These are phyloP conservation scores for Cantharis rustica DNA, from an alignment of 2,888 invertebrate genomes.

Conservation along the genomic window DNA sequence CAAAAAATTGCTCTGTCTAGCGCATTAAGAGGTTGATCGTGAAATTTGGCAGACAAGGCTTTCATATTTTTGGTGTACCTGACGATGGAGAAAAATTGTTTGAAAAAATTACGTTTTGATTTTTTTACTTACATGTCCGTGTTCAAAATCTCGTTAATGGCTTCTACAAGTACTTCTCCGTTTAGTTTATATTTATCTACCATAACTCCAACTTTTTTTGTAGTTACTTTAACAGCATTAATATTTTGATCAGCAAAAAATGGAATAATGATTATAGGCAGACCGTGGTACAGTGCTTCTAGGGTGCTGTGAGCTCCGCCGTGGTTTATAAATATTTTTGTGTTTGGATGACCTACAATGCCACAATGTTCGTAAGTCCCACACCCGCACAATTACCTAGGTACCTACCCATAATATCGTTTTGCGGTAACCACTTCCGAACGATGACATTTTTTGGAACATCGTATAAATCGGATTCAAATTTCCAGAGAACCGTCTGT, in stretches of 20 bases:
- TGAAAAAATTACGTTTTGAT: background rate
- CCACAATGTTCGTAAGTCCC: background rate
- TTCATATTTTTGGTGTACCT: slow-evolving; percentile 34
- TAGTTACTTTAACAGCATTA: slow-evolving; percentile 36
- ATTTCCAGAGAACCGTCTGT: slow-evolving; percentile 50
- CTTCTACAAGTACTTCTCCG: background rate
- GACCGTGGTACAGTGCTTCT: slow-evolving; percentile 39
- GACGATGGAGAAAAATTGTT: background rate
- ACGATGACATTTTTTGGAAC: slow-evolving; percentile 49
- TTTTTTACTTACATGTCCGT: background rate
- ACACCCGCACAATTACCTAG: background rate
- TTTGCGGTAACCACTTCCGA: slow-evolving; percentile 50
- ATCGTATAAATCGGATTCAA: slow-evolving; percentile 39
- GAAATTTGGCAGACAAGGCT: slow-evolving; percentile 24
- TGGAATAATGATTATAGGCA: slow-evolving; percentile 44
- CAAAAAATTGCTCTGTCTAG: slow-evolving; percentile 32
- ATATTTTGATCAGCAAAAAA: slow-evolving; percentile 45
- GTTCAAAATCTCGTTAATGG: background rate
- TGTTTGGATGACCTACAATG: slow-evolving; percentile 35
- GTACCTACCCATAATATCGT: slow-evolving; percentile 47
- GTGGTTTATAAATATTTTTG: slow-evolving; percentile 39
- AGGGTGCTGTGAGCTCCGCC: slow-evolving; percentile 43
- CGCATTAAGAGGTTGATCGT: slow-evolving; percentile 33
- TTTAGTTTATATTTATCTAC: background rate
- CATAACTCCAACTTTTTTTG: background rate